Percentiles rank a stretch among this genome's conserved stretches.
Conservation (phyloP, 2,888 invertebrate genomes). For the Nasonia oneida region DNA sequence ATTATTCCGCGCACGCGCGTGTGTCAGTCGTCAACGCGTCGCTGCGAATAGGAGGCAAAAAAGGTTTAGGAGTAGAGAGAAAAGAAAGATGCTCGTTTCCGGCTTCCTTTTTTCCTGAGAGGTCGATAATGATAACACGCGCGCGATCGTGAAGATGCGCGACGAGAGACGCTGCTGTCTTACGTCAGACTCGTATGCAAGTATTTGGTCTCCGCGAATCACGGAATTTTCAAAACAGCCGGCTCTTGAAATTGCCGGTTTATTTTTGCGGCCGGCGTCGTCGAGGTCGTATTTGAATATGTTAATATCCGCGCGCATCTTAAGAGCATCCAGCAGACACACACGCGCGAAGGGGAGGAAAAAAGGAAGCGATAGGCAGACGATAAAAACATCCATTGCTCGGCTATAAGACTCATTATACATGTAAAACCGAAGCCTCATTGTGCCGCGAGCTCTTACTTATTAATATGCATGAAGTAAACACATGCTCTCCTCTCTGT, state of each 20-base stretch:
- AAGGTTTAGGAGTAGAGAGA: not conserved
- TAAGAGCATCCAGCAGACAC: not conserved
- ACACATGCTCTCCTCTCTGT: not conserved
- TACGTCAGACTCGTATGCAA: not conserved
- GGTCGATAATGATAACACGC: conserved; percentile 15
- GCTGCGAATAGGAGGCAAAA: not conserved
- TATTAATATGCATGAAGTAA: conserved; percentile 44
- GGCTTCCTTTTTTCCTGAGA: not conserved
- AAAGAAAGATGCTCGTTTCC: conserved; percentile 28
- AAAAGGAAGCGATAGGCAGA: not conserved
- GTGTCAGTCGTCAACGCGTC: conserved; percentile 15
- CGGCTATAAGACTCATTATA: conserved; percentile 33
- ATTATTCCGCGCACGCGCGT: conserved; percentile 16
- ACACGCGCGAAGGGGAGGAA: not conserved
- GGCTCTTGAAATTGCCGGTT: not conserved
- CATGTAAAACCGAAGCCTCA: conserved; percentile 41
- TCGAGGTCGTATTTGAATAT: not conserved
- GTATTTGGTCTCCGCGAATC: not conserved
- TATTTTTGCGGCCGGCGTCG: not conserved
- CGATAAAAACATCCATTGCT: conserved; percentile 20
- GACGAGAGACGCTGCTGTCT: not conserved
- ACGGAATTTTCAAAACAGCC: not conserved
- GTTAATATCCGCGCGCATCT: not conserved
- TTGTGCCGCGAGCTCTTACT: conserved; percentile 27
- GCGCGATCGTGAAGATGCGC: not conserved